Conservation (phyloP, 2,113 vertebrate genomes). For the Oncorhynchus masou region DNA sequence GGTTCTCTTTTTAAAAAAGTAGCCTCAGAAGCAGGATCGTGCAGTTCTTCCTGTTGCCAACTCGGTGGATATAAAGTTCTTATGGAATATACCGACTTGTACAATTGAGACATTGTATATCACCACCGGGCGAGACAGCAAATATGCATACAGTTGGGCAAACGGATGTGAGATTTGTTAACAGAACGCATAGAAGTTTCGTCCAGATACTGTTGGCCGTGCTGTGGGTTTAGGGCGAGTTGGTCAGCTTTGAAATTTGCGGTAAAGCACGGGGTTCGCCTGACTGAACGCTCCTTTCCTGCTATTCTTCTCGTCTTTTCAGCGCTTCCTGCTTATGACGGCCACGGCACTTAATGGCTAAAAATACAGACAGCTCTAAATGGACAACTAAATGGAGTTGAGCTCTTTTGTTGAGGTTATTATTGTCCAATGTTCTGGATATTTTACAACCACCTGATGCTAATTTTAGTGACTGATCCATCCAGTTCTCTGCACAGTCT, state of each 20-base stretch:
- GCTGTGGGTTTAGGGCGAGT: slow-evolving; percentile 24
- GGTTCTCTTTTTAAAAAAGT: slow-evolving; percentile 27
- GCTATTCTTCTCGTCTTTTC: slow-evolving; percentile 76
- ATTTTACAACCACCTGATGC: not conserved
- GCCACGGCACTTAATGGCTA: slow-evolving; percentile 67
- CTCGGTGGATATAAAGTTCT: slow-evolving; percentile 20
- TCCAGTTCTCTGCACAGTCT: not conserved
- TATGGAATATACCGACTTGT: not conserved
- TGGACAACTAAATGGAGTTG: slow-evolving; percentile 37
- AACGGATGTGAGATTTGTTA: slow-evolving; percentile 42
- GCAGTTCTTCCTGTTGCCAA: slow-evolving; percentile 64
- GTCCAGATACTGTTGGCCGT: slow-evolving; percentile 30
- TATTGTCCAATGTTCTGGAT: not conserved
- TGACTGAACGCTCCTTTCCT: slow-evolving; percentile 75
- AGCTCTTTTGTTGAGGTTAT: not conserved
- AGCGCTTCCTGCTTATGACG: slow-evolving; percentile 75
- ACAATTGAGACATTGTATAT: not conserved
- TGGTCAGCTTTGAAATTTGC: slow-evolving; percentile 51
- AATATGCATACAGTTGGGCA: slow-evolving; percentile 40
- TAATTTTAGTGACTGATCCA: not conserved
- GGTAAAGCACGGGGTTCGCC: slow-evolving; percentile 59
- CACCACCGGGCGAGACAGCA: not conserved
- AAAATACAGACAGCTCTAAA: slow-evolving; percentile 66
- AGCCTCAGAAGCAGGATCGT: slow-evolving; percentile 36
- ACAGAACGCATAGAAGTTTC: slow-evolving; percentile 26